Conservation (phyloP, 1,140 invertebrate species). For the Rhopalosiphum padi region DNA sequence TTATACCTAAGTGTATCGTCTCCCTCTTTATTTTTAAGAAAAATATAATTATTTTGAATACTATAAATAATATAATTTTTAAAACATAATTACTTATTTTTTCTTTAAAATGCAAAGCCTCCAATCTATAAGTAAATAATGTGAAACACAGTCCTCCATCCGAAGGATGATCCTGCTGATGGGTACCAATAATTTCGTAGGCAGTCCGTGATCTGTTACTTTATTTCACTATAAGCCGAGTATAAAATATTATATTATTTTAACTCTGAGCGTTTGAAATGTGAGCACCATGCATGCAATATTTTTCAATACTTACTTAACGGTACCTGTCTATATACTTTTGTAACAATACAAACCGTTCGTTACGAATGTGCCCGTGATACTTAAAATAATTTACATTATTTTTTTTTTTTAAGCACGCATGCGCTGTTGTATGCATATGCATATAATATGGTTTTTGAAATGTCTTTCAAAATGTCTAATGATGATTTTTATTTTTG, state of each 20-base stretch:
- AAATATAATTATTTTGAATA: too few relatives aligned
- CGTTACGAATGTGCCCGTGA: neutral
- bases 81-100: too few relatives aligned
- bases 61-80: too few relatives aligned
- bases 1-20: too few relatives aligned
- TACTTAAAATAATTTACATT: neutral
- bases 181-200: neutral
- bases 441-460: neutral
- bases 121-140: neutral
- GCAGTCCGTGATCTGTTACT: neutral
- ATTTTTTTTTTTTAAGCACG: neutral
- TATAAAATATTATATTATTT: neutral
- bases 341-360: neutral
- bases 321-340: neutral
- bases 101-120: neutral
- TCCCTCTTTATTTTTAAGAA: too few relatives aligned
- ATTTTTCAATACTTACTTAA: neutral
- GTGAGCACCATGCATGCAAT: neutral
- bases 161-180: neutral
- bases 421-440: neutral
- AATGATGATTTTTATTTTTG: conserved; percentile 65
- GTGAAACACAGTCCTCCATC: neutral
- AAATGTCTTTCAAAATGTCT: neutral
- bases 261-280: neutral
- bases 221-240: neutral